These are phyloP conservation scores for Patiria miniata DNA, from an alignment of 35 echinoderm and acorn worm species.

Conservation along the genomic window DNA sequence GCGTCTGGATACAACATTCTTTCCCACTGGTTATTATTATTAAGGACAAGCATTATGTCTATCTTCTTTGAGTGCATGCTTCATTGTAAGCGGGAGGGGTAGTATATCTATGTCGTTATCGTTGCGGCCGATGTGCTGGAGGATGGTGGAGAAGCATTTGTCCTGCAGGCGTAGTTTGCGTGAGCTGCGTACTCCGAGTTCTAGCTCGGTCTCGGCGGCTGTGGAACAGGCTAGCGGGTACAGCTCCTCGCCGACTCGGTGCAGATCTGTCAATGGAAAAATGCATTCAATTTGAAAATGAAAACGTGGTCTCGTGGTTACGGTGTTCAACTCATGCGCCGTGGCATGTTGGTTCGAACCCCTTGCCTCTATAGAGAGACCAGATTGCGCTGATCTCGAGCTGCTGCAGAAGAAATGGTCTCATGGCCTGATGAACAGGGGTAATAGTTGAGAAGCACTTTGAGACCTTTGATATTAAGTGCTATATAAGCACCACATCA, in stretches of 20 bases:
- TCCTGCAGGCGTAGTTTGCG: slow-evolving; percentile 48
- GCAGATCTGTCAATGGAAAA: slow-evolving; percentile 22
- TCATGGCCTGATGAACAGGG: too few species aligned
- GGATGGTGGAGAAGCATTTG: slow-evolving; percentile 50
- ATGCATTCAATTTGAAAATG: too few species aligned
- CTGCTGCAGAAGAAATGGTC: too few species aligned
- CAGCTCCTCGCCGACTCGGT: slow-evolving; percentile 45
- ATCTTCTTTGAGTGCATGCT: slow-evolving; percentile 19
- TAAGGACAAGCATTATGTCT: background rate
- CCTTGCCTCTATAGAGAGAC: too few species aligned
- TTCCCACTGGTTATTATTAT: background rate
- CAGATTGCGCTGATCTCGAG: too few species aligned
- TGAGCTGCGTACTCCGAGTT: slow-evolving; percentile 43
- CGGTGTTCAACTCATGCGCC: too few species aligned
- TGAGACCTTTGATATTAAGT: too few species aligned
- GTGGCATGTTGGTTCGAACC: too few species aligned
- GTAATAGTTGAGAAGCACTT: too few species aligned
- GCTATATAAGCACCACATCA: too few species aligned
- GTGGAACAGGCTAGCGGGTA: slow-evolving; percentile 55
- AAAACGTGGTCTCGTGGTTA: too few species aligned
- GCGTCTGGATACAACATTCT: too few species aligned
- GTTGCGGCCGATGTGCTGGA: slow-evolving; percentile 14
- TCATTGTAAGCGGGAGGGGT: slow-evolving; percentile 40
- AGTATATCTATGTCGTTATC: slow-evolving; percentile 37
- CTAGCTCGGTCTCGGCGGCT: slow-evolving; percentile 46